phyloP scores from a whole-genome alignment of 2,888 invertebrate genomes.

The Schrankia costaestrigalis region DNA sequence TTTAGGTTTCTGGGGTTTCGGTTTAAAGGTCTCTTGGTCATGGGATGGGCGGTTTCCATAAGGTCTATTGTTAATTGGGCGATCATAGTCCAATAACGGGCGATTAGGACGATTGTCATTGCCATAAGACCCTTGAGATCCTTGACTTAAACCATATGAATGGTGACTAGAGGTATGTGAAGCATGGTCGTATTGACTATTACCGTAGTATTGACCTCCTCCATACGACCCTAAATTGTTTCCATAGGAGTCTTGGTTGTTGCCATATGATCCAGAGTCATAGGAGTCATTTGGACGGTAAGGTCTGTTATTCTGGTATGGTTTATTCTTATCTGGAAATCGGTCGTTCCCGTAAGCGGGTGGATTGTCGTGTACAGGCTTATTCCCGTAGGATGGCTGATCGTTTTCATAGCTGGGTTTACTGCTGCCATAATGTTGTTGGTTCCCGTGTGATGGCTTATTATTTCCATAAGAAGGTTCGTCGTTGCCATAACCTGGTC shows the following conservation, averaged over 20 bases:
- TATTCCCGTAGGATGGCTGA: conserved; percentile 6
- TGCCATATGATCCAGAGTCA: conserved; percentile 1
- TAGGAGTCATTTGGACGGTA: not conserved
- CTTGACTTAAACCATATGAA: conserved; percentile 16
- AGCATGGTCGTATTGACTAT: not conserved
- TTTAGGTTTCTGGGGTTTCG: conserved; percentile 22
- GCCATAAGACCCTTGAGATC: conserved; percentile 12
- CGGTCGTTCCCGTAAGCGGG: conserved; percentile 8
- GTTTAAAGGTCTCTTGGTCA: not conserved
- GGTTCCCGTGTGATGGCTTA: conserved; percentile 15
- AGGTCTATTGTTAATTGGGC: not conserved
- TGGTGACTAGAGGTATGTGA: conserved; percentile 7
- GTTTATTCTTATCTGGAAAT: not conserved
- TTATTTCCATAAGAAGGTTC: conserved; percentile 11
- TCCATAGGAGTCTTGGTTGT: conserved; percentile 2
- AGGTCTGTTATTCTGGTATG: not conserved
- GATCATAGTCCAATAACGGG: too few relatives aligned
- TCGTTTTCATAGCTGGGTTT: conserved; percentile 11
- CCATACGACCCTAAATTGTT: conserved; percentile 14
- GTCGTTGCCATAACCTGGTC: conserved; percentile 10
- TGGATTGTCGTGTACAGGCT: conserved; percentile 9
- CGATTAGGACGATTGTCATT: conserved; percentile 9
- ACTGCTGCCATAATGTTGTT: conserved; percentile 7
- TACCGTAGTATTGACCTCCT: conserved; percentile 4
- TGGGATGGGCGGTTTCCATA: not conserved